Percentiles rank a stretch among this genome's conserved stretches.
Evolutionary conservation across 2,888 invertebrate genomes (phyloP).

Genomic region (Diplolepis rosae): DNA sequence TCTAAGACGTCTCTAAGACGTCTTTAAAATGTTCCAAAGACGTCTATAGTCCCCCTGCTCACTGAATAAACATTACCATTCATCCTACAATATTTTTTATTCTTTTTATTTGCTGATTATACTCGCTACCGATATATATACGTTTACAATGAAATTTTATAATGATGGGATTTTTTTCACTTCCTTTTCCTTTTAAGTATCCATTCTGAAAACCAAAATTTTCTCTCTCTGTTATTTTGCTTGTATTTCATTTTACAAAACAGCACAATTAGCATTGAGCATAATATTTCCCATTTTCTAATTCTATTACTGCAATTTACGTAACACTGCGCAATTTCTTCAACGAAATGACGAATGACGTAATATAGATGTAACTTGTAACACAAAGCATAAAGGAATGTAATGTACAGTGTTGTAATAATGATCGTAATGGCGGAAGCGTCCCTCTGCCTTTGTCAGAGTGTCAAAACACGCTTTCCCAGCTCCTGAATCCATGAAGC

Average conservation of each 20-base stretch:
- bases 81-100: no score
- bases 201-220: no score
- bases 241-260: not conserved
- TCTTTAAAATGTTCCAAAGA: no score
- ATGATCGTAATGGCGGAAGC: not conserved
- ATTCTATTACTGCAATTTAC: conserved; percentile 11
- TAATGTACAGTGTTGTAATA: not conserved
- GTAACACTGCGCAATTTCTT: not conserved
- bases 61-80: no score
- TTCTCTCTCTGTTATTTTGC: not conserved
- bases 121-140: no score
- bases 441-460: not conserved
- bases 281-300: not conserved
- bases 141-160: no score
- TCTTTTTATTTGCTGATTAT: no score
- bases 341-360: not conserved
- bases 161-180: not conserved
- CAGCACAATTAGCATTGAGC: not conserved
- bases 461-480: not conserved
- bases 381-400: not conserved
- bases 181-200: not conserved
- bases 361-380: not conserved
- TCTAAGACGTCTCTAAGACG: no score
- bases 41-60: no score
- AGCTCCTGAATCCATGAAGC: not conserved